phyloP scores from a whole-genome alignment of 2,113 vertebrate species.

The Cochlearius cochlearius region DNA sequence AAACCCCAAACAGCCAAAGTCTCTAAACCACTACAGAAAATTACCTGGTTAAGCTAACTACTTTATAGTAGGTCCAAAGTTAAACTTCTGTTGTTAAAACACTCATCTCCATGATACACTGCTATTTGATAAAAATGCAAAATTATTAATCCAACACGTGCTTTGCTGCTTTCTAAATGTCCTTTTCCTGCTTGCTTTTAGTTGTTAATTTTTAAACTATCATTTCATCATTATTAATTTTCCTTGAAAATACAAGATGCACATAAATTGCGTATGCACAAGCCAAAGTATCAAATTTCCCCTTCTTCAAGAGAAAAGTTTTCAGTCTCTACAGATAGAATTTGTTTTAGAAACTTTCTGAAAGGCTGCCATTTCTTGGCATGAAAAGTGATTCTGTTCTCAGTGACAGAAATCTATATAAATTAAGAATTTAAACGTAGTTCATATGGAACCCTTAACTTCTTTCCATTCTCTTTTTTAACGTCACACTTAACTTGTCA shows the following conservation, averaged over 20 bases:
- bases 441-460: not conserved
- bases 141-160: not conserved
- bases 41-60: not conserved
- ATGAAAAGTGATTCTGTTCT: not conserved
- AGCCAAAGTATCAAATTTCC: not conserved
- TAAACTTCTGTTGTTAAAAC: not conserved
- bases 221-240: not conserved
- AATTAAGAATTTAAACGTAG: not conserved
- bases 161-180: not conserved
- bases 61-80: not conserved
- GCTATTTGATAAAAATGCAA: not conserved
- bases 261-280: not conserved
- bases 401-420: not conserved
- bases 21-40: not conserved
- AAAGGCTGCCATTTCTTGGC: not conserved
- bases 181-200: not conserved
- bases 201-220: not conserved
- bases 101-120: not conserved
- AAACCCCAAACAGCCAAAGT: not conserved
- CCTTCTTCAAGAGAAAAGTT: not conserved
- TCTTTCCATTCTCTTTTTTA: not conserved
- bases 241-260: not conserved
- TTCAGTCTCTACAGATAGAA: not conserved
- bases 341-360: not conserved
- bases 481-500: not conserved